Conservation (phyloP, 2,888 invertebrate species). For the Anagyrus pseudococci region DNA sequence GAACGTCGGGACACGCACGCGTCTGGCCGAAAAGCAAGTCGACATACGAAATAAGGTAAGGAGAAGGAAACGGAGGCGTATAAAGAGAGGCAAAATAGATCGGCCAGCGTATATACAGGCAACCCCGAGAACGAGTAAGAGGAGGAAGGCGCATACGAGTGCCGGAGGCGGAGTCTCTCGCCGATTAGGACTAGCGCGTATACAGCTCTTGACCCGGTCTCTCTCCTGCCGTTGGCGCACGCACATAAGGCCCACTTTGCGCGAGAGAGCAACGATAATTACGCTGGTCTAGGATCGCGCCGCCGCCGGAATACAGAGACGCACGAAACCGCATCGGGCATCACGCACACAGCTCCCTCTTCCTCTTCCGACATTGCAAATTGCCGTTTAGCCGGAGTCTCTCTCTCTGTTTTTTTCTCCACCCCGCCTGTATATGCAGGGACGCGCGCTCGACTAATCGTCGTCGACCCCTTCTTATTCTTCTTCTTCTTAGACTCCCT, state of each 20-base stretch:
- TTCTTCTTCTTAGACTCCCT: no score
- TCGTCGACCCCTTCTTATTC: no score
- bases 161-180: no score
- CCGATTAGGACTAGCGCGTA: no score
- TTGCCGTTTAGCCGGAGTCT: slow-evolving; percentile 32
- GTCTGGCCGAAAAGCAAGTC: not conserved
- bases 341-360: slow-evolving; percentile 28
- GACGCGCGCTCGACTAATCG: no score
- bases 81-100: slow-evolving; percentile 4
- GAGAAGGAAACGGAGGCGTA: not conserved
- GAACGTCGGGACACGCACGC: slow-evolving; percentile 6
- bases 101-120: no score
- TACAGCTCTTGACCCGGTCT: no score
- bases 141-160: slow-evolving; percentile 7
- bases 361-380: slow-evolving; percentile 40
- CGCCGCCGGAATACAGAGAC: no score
- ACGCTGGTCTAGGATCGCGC: slow-evolving; percentile 29
- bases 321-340: slow-evolving; percentile 28
- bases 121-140: not conserved
- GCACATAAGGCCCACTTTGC: slow-evolving; percentile 23
- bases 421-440: no score
- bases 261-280: slow-evolving; percentile 25
- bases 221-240: no score
- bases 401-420: no score
- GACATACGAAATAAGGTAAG: no score